Evolutionary conservation across 1,140 invertebrate genomes (phyloP), one percentile per base, ranked within the genome.

Genomic region (Euglossa dilemma): DNA sequence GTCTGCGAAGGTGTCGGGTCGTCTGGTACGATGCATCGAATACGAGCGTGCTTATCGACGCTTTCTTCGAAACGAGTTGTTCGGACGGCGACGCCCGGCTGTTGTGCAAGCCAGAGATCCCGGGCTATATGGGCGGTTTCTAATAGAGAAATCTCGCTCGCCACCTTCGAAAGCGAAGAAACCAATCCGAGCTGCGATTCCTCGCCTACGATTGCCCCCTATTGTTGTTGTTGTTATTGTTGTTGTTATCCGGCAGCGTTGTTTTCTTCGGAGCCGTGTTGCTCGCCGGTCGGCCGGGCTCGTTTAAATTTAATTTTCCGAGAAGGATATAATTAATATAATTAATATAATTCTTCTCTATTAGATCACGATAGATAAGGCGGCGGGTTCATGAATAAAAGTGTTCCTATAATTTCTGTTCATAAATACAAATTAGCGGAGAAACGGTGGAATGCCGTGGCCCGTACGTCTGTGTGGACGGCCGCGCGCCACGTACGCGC

Each of bases 381-480:
- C 59, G 52, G 43, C 52, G 12, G 18, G 28, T 43, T 82, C 80
- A 82, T 82, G 80, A 82, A 82, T 82, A 82, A 75, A 57, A 82
- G 43, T 75, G 72, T 82, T 82, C 63, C 54, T 75, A 75, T 76
- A 76, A 82, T 75, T 57, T 59, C 72, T 82, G 80, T 82, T 82
- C 80, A 82, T 82, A 82, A 75, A 82, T 67, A 82, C 80, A 82
- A 82, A 82, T 82, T 82, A 82, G 36, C 54, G 52, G 78, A 16
- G 50, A 72, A 28, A 75, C 47, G 52, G 50, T n/a, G 79, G 54
- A 82, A 56, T 64, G 70, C 43, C 7, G 36, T 25, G 18, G 20
- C 6, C 18, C 28, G 20, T 43, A 18, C 11, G 52, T 43, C 8
- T 70, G 8, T 14, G n/a, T n/a, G 45, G 7, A 5, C 36, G 43